Percentiles rank a stretch among this genome's conserved stretches.
These are phyloP conservation scores for Petrocephalus microphthalmus DNA, from an alignment of 2,113 vertebrate genomes.

Conservation along the genomic window DNA sequence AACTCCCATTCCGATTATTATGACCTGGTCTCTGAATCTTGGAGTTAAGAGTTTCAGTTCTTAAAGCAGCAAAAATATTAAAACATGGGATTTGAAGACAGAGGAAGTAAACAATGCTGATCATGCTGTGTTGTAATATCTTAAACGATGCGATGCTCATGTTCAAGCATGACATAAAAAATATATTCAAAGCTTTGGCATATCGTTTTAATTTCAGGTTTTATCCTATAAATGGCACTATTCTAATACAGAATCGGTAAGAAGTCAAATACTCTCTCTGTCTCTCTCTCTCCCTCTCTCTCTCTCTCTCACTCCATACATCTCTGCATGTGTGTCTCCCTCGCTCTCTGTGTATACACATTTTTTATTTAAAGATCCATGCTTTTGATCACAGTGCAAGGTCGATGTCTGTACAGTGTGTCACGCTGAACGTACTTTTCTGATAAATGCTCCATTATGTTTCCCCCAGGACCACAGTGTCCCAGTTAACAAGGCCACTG, in stretches of 20 bases:
- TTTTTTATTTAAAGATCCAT: not conserved
- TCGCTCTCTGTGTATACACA: not conserved
- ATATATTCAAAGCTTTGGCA: too few relatives aligned
- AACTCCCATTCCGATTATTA: not conserved
- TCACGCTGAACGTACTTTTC: not conserved
- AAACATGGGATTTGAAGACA: not conserved
- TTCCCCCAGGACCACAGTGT: not conserved
- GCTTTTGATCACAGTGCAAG: not conserved
- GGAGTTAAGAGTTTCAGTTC: not conserved
- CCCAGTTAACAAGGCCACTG: conserved; percentile 13
- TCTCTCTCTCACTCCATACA: not conserved
- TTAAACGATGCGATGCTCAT: not conserved
- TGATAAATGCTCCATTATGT: conserved; percentile 1
- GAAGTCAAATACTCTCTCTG: not conserved
- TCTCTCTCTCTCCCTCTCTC: too few relatives aligned
- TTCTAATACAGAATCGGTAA: not conserved
- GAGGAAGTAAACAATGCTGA: not conserved
- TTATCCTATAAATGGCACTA: not conserved
- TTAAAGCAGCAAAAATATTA: not conserved
- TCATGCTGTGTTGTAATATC: not conserved
- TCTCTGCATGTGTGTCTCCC: not conserved
- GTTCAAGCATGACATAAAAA: not conserved
- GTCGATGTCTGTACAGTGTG: not conserved
- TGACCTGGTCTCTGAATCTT: not conserved
- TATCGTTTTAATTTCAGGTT: not conserved